A percentile compares a stretch with the other conserved stretches of the same genome.
Conservation (phyloP, 2,888 invertebrate genomes). For the Drosophila affinis region DNA sequence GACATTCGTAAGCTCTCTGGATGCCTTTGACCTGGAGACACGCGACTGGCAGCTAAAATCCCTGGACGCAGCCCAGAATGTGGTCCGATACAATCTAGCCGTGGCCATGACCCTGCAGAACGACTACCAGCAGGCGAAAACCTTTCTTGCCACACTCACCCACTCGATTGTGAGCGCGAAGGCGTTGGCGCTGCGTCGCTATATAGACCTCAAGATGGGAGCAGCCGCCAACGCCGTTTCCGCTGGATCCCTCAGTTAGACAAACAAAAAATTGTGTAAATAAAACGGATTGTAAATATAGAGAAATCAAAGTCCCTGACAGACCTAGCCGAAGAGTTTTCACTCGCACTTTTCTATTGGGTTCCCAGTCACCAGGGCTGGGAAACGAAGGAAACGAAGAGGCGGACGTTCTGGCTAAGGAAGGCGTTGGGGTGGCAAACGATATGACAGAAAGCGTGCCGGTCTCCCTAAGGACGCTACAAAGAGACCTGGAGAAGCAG, state of each 20-base stretch:
- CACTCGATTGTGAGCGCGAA: constrained; percentile 81
- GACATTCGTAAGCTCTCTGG: constrained; percentile 87
- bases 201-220: constrained; percentile 83
- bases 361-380: no score
- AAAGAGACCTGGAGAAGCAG: no score
- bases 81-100: constrained; percentile 91
- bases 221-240: constrained; percentile 3
- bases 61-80: constrained; percentile 87
- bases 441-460: no score
- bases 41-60: constrained; percentile 85
- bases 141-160: constrained; percentile 74
- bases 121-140: constrained; percentile 87
- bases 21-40: constrained; percentile 84
- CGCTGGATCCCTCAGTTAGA: constrained; percentile 53
- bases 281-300: constrained; percentile 58
- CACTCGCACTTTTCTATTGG: not conserved
- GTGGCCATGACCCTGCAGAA: constrained; percentile 90
- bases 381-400: no score
- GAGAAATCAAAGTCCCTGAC: constrained; percentile 85
- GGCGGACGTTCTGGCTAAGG: no score
- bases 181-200: constrained; percentile 84
- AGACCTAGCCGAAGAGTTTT: not conserved
- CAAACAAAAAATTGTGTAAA: constrained; percentile 67
- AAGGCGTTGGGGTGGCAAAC: no score
- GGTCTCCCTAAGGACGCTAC: no score